A percentile compares a stretch with the other conserved stretches of the same genome.
phyloP scores from a whole-genome alignment of 1,140 invertebrate species.

The Dolichoris vasculosae region DNA sequence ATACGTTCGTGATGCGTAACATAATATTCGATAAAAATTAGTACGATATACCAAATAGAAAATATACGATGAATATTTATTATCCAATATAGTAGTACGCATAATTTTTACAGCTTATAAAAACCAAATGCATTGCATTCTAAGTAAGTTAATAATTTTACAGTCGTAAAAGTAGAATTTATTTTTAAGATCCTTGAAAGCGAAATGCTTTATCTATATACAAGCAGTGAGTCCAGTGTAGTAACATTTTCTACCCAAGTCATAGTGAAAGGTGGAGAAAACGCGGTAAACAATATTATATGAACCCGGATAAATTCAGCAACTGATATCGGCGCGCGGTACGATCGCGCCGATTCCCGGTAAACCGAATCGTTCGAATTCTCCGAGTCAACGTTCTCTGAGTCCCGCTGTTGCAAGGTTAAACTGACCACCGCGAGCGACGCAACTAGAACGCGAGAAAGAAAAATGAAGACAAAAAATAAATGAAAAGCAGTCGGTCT shows the following conservation, averaged over 20 bases:
- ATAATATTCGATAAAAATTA: not conserved
- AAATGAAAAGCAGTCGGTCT: not conserved
- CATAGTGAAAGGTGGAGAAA: slow-evolving; percentile 3
- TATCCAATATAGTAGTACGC: too few species aligned
- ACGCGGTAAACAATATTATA: not conserved
- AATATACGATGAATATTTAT: too few species aligned
- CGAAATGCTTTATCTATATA: not conserved
- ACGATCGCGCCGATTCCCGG: not conserved
- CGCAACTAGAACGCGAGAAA: not conserved
- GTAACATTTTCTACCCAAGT: not conserved
- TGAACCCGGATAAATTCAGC: not conserved
- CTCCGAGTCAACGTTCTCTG: too few species aligned
- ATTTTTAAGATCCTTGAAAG: not conserved
- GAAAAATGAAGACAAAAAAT: not conserved
- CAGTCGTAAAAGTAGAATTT: not conserved
- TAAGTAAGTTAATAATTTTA: not conserved
- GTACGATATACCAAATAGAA: not conserved
- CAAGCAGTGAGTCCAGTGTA: not conserved
- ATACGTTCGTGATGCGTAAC: not conserved
- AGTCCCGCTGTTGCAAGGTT: too few species aligned
- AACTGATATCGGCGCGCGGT: too few species aligned
- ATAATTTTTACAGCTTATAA: too few species aligned
- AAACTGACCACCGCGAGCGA: too few species aligned
- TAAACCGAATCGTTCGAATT: not conserved
- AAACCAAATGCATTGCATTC: not conserved